Percentiles rank a stretch among this genome's conserved stretches.
These are phyloP conservation scores for Temnothorax rugatulus DNA, from an alignment of 2,888 invertebrate species.

Conservation along the genomic window DNA sequence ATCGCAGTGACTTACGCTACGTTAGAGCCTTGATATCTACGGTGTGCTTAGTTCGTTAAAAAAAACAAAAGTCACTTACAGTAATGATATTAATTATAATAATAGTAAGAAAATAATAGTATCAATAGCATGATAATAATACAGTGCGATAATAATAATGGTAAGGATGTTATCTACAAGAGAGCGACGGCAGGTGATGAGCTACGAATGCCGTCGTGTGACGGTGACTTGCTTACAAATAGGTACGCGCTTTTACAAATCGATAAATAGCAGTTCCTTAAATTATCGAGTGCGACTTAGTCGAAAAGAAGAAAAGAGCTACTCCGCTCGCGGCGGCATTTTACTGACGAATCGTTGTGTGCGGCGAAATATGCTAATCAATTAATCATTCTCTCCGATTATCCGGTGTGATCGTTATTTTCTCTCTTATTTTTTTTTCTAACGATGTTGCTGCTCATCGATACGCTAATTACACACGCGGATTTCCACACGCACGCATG, in stretches of 20 bases:
- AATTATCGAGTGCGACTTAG: constrained; percentile 14
- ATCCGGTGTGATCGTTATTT: constrained; percentile 58
- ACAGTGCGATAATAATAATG: constrained; percentile 4
- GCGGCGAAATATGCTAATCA: not conserved
- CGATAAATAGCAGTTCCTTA: constrained; percentile 30
- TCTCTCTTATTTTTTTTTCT: constrained; percentile 44
- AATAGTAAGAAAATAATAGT: not conserved
- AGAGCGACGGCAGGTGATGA: constrained; percentile 52
- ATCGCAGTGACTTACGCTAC: constrained; percentile 27
- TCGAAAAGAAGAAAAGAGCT: not conserved
- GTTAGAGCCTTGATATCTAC: not conserved
- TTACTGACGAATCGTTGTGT: constrained; percentile 32
- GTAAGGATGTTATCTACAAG: constrained; percentile 77
- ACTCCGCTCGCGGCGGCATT: not conserved
- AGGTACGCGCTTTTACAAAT: not conserved
- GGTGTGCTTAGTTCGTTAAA: constrained; percentile 1
- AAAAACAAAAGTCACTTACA: constrained; percentile 21
- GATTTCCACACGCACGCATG: not conserved
- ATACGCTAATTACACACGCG: constrained; percentile 75
- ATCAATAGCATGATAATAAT: constrained; percentile 25
- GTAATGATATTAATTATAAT: constrained; percentile 19
- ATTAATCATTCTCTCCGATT: constrained; percentile 51
- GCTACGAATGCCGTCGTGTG: constrained; percentile 25
- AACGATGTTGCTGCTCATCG: constrained; percentile 71
- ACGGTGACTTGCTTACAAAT: constrained; percentile 5